phyloP scores from a whole-genome alignment of 2,888 invertebrate species.

The Cerastis rubricosa region DNA sequence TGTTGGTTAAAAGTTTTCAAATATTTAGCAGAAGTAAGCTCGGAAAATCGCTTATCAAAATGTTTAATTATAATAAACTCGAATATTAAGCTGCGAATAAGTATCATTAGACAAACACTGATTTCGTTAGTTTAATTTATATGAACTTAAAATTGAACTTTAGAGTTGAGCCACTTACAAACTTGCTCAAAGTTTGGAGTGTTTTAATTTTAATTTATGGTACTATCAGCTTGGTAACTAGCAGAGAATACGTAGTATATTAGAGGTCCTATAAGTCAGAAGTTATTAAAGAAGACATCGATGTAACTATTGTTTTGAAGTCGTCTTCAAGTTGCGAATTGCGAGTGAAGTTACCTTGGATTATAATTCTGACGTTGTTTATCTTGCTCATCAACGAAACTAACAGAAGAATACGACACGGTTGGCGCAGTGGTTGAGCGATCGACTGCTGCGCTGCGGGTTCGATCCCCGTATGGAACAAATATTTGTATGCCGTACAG shows the following conservation, averaged over 20 bases:
- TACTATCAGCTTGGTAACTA: conserved; percentile 38
- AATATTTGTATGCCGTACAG: no score
- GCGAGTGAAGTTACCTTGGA: not conserved
- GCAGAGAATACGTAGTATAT: conserved; percentile 18
- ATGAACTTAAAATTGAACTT: conserved; percentile 42
- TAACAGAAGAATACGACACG: not conserved
- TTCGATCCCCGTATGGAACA: no score
- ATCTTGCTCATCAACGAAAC: not conserved
- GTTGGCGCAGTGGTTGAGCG: no score
- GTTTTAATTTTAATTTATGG: conserved; percentile 61
- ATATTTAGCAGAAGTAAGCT: not conserved
- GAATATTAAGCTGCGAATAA: conserved; percentile 13
- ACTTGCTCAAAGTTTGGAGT: conserved; percentile 45
- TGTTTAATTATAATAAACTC: conserved; percentile 18
- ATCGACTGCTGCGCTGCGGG: no score
- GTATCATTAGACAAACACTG: conserved; percentile 36
- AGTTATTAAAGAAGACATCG: conserved; percentile 34
- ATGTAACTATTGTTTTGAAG: conserved; percentile 22
- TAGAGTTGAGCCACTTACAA: conserved; percentile 36
- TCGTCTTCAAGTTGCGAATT: not conserved
- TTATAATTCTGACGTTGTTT: not conserved
- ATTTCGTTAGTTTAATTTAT: conserved; percentile 49
- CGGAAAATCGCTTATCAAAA: conserved; percentile 12
- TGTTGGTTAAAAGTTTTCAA: not conserved
- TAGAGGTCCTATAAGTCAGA: conserved; percentile 20